A percentile compares a stretch with the other conserved stretches of the same genome.
These are phyloP conservation scores for Stercorarius parasiticus DNA, from an alignment of 2,113 vertebrate genomes.

Conservation along the genomic window DNA sequence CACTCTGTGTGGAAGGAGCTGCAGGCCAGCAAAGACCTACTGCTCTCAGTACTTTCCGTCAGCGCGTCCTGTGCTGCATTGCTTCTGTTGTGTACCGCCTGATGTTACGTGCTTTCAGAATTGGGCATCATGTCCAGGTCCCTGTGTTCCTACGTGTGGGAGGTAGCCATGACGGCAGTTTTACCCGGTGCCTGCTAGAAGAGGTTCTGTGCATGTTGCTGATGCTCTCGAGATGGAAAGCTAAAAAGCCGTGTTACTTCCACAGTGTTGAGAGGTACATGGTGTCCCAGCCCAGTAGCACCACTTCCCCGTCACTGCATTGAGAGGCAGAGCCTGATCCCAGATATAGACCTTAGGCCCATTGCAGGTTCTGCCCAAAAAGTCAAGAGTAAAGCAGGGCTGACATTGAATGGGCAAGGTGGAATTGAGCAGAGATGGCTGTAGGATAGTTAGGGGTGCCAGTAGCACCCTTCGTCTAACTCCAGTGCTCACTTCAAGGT, in stretches of 20 bases:
- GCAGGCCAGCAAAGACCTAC: background rate
- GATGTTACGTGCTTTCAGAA: background rate
- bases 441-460: background rate
- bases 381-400: background rate
- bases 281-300: background rate
- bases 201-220: background rate
- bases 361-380: background rate
- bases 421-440: background rate
- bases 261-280: background rate
- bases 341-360: background rate
- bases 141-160: background rate
- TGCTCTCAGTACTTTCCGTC: background rate
- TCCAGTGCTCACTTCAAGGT: background rate
- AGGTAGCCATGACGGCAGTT: background rate
- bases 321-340: background rate
- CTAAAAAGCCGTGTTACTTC: accelerated
- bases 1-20: accelerated
- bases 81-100: background rate
- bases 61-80: background rate
- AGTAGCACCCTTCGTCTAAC: background rate
- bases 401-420: accelerated
- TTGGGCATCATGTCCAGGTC: background rate
- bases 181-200: background rate
- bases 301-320: background rate
- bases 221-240: background rate